Conservation (phyloP, 1,140 invertebrate genomes). For the Ephestia elutella region DNA sequence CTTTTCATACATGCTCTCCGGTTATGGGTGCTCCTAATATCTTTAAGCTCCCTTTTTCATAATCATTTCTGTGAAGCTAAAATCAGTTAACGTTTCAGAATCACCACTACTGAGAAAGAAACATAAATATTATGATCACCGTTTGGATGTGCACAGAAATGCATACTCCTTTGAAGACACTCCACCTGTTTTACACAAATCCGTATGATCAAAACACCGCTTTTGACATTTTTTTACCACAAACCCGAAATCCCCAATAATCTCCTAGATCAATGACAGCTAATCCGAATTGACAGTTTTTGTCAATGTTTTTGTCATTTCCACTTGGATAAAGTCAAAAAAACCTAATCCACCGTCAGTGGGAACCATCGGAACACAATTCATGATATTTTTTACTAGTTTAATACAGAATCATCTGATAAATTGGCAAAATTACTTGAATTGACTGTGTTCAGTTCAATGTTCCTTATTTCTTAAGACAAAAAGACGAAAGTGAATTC, state of each 20-base stretch:
- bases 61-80: too few relatives aligned
- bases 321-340: neutral
- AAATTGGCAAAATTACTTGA: neutral
- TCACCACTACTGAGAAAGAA: too few relatives aligned
- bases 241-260: neutral
- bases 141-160: too few relatives aligned
- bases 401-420: neutral
- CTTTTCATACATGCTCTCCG: too few relatives aligned
- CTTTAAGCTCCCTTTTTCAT: too few relatives aligned
- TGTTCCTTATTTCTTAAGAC: too few relatives aligned
- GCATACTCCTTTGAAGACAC: too few relatives aligned
- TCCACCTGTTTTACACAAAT: neutral
- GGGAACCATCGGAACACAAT: neutral
- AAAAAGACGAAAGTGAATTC: too few relatives aligned
- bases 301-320: conserved; percentile 1
- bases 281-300: conserved; percentile 5
- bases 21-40: too few relatives aligned
- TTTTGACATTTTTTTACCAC: neutral
- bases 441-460: too few relatives aligned
- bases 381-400: neutral
- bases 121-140: too few relatives aligned
- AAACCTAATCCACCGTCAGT: neutral
- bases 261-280: neutral
- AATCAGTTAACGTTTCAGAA: too few relatives aligned
- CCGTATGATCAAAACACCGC: neutral